phyloP scores from a whole-genome alignment of 2,888 invertebrate genomes.

The Frankliniella fusca region DNA sequence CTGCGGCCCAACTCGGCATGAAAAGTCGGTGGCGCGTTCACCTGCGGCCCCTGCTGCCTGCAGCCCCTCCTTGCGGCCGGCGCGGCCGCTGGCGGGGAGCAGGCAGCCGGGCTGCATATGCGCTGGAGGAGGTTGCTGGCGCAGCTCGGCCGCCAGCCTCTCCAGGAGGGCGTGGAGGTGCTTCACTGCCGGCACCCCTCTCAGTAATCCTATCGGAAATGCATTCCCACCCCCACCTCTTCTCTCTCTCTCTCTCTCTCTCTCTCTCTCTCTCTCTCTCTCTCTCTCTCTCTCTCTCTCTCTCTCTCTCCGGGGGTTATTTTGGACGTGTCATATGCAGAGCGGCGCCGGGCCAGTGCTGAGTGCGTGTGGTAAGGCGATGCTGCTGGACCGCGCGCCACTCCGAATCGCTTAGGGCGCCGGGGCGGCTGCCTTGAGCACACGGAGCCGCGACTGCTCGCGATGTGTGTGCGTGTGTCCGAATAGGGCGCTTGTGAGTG shows the following conservation, averaged over 20 bases:
- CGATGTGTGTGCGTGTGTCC: too few relatives aligned
- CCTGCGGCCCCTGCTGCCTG: background rate
- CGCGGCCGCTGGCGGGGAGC: background rate
- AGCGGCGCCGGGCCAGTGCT: background rate
- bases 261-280: too few relatives aligned
- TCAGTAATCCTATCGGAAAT: conserved; percentile 24
- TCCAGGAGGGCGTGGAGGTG: too few relatives aligned
- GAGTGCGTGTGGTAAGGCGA: too few relatives aligned
- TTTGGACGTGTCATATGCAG: background rate
- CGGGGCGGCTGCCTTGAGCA: too few relatives aligned
- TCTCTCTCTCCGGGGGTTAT: background rate
- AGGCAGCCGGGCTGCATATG: background rate
- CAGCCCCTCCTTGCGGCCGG: background rate
- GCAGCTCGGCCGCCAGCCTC: too few relatives aligned
- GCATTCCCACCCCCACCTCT: background rate
- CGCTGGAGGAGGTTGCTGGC: background rate
- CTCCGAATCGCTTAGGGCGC: too few relatives aligned
- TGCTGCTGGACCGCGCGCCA: too few relatives aligned
- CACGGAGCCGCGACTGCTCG: too few relatives aligned
- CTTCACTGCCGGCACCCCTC: background rate
- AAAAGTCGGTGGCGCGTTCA: background rate
- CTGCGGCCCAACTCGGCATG: background rate
- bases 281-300: too few relatives aligned
- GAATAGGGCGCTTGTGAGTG: too few relatives aligned
- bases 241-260: too few relatives aligned